A percentile compares a stretch with the other conserved stretches of the same genome.
Conservation (phyloP, 2,888 invertebrate genomes). For the Rhagonycha fulva region DNA sequence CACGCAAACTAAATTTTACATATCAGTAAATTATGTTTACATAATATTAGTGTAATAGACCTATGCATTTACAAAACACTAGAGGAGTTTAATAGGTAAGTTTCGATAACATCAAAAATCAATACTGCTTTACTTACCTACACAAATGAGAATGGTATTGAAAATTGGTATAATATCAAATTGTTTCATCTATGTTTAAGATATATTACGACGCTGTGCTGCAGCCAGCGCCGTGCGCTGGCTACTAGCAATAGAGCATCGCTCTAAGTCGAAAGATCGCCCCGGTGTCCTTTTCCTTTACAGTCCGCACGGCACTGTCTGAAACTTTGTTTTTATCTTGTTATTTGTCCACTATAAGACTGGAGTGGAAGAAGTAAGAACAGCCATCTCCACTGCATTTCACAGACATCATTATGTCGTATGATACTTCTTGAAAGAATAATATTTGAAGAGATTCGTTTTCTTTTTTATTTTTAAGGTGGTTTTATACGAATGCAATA, state of each 20-base stretch:
- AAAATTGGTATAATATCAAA: not conserved
- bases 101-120: not conserved
- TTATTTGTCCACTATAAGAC: not conserved
- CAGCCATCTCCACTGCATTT: not conserved
- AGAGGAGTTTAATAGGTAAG: not conserved
- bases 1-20: not conserved
- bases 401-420: not conserved
- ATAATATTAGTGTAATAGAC: not conserved
- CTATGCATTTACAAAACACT: not conserved
- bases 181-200: not conserved
- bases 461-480: no score
- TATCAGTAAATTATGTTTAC: not conserved
- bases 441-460: no score
- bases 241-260: not conserved
- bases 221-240: not conserved
- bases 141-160: not conserved
- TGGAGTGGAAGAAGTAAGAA: not conserved
- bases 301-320: not conserved
- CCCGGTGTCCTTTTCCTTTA: no score
- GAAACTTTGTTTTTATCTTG: not conserved
- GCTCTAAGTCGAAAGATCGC: no score
- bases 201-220: no score
- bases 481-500: no score
- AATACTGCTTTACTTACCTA: not conserved
- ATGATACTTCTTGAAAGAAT: not conserved